Evolutionary conservation across 2,113 vertebrate genomes (phyloP).

Genomic region (Percina caprodes): DNA sequence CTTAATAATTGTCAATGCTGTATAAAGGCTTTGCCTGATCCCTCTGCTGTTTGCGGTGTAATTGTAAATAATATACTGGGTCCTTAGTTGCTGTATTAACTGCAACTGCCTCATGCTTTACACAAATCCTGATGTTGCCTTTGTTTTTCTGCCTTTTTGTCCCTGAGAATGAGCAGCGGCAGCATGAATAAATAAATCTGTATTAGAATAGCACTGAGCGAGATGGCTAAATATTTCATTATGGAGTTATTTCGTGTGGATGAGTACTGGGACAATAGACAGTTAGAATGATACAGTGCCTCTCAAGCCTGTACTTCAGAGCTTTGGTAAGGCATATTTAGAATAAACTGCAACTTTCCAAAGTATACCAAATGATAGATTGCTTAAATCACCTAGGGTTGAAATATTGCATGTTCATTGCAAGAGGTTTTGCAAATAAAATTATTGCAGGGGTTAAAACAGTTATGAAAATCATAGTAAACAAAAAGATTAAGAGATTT

Average conservation of each 20-base stretch:
- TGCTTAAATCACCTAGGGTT: slow-evolving; percentile 10
- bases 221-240: slow-evolving; percentile 75
- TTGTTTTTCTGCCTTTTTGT: slow-evolving; percentile 51
- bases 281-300: slow-evolving; percentile 27
- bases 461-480: slow-evolving; percentile 4
- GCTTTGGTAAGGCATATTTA: not conserved
- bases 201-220: slow-evolving; percentile 70
- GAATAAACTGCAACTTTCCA: slow-evolving; percentile 3
- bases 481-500: slow-evolving; percentile 33
- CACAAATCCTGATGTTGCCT: slow-evolving; percentile 29
- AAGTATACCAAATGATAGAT: not conserved
- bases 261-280: slow-evolving; percentile 45
- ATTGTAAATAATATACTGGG: not conserved
- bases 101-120: slow-evolving; percentile 13
- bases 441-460: not conserved
- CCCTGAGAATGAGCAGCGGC: slow-evolving; percentile 43
- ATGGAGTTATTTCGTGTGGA: slow-evolving; percentile 56
- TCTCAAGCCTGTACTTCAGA: slow-evolving; percentile 5
- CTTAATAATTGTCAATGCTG: not conserved
- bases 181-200: slow-evolving; percentile 74
- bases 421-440: slow-evolving; percentile 20
- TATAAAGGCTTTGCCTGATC: not conserved
- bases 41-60: not conserved
- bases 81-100: not conserved
- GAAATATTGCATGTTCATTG: not conserved